These are phyloP conservation scores for Cheilosia grossa DNA, from an alignment of 2,888 invertebrate genomes.

Conservation along the genomic window DNA sequence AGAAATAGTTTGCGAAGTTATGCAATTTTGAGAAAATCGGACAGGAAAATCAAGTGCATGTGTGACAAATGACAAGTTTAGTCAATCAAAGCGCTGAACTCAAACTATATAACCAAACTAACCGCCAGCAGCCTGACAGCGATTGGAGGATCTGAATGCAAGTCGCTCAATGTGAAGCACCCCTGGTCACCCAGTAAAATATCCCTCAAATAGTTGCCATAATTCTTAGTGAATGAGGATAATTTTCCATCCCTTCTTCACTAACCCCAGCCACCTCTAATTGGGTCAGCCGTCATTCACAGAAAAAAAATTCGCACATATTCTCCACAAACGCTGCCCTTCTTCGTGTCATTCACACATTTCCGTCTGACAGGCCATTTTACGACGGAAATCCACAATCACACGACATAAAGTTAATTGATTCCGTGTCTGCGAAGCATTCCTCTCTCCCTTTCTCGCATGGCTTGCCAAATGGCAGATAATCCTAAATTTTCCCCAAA, in stretches of 20 bases:
- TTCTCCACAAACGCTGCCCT: not conserved
- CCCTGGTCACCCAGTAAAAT: too few relatives aligned
- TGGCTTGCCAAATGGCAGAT: not conserved
- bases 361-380: conserved; percentile 29
- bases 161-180: too few relatives aligned
- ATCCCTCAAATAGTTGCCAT: too few relatives aligned
- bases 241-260: not conserved
- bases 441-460: conserved; percentile 31
- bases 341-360: conserved; percentile 48
- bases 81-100: too few relatives aligned
- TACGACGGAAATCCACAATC: conserved; percentile 70
- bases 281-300: conserved; percentile 28
- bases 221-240: too few relatives aligned
- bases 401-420: conserved; percentile 73
- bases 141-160: too few relatives aligned
- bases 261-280: conserved; percentile 17
- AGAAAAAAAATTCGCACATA: conserved; percentile 25
- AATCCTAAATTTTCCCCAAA: conserved; percentile 43
- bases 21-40: too few relatives aligned
- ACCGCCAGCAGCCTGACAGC: too few relatives aligned
- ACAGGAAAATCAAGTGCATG: too few relatives aligned
- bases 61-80: too few relatives aligned
- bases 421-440: conserved; percentile 68
- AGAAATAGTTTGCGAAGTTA: too few relatives aligned
- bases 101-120: too few relatives aligned